Evolutionary conservation across 2,888 invertebrate species (phyloP).

Genomic region (Aphodius sticticus): DNA sequence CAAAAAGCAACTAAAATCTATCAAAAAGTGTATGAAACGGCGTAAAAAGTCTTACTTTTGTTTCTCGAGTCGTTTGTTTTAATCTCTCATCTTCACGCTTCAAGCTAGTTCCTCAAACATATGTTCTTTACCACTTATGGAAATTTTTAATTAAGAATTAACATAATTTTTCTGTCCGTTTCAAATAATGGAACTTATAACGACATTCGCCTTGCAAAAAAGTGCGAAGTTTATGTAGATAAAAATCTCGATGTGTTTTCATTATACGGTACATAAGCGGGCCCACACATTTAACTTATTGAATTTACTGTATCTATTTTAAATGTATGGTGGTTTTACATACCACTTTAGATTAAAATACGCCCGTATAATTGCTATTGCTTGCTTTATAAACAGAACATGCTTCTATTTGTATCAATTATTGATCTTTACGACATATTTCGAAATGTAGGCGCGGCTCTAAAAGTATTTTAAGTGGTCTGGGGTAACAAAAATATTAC

Average conservation of each 20-base stretch:
- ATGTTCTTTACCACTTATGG: background rate
- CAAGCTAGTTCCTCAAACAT: background rate
- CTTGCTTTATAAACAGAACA: background rate
- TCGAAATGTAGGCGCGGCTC: background rate
- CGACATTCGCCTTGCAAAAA: background rate
- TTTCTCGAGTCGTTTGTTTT: background rate
- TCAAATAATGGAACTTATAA: background rate
- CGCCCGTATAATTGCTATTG: background rate
- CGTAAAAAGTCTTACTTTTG: no score
- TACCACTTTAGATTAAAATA: background rate
- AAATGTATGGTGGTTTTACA: background rate
- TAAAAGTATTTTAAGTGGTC: background rate
- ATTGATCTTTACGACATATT: background rate
- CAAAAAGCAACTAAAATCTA: no score
- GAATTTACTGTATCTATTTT: background rate
- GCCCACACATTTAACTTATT: background rate
- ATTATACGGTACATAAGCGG: background rate
- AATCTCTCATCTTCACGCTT: background rate
- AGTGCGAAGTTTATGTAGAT: background rate
- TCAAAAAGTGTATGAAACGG: no score
- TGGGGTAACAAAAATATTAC: background rate
- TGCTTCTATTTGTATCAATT: background rate
- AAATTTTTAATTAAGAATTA: background rate
- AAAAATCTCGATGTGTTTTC: background rate
- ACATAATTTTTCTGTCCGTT: background rate